Conservation (phyloP, 2,113 vertebrate genomes). For the Pantherophis guttatus region DNA sequence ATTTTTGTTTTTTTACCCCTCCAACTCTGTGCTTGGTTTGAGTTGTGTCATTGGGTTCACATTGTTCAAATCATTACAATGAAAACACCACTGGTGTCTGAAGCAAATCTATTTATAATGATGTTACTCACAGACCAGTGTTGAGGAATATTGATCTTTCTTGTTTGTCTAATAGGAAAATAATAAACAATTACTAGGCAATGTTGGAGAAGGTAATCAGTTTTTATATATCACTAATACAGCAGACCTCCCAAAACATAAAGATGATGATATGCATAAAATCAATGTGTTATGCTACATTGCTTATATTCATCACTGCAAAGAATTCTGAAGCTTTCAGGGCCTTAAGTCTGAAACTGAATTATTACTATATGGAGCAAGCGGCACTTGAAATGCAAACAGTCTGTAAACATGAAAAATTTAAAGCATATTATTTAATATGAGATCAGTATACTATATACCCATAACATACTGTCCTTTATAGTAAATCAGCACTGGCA, state of each 20-base stretch:
- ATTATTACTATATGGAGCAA: slow-evolving; percentile 52
- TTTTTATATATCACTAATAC: slow-evolving; percentile 95
- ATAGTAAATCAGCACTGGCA: slow-evolving; percentile 19
- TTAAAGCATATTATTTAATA: slow-evolving; percentile 26
- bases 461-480: neutral
- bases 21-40: slow-evolving; percentile 58
- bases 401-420: slow-evolving; percentile 36
- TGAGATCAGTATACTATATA: slow-evolving; percentile 1
- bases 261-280: slow-evolving; percentile 98
- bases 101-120: slow-evolving; percentile 97
- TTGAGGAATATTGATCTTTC: slow-evolving; percentile 96
- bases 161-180: slow-evolving; percentile 99
- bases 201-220: slow-evolving; percentile 92
- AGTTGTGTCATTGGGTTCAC: slow-evolving; percentile 90
- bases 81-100: slow-evolving; percentile 84
- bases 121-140: slow-evolving; percentile 91
- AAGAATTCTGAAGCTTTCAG: slow-evolving; percentile 62
- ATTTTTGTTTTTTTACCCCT: slow-evolving; percentile 57
- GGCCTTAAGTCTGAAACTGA: slow-evolving; percentile 44
- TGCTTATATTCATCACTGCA: slow-evolving; percentile 83
- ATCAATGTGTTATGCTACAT: slow-evolving; percentile 92
- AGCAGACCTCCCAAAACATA: slow-evolving; percentile 91
- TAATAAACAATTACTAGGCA: slow-evolving; percentile 99
- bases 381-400: slow-evolving; percentile 15
- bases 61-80: slow-evolving; percentile 93